A percentile compares a stretch with the other conserved stretches of the same genome.
Evolutionary conservation across 2,797 vertebrate genomes (phyloP).

Genomic region (Rhinella marina): DNA sequence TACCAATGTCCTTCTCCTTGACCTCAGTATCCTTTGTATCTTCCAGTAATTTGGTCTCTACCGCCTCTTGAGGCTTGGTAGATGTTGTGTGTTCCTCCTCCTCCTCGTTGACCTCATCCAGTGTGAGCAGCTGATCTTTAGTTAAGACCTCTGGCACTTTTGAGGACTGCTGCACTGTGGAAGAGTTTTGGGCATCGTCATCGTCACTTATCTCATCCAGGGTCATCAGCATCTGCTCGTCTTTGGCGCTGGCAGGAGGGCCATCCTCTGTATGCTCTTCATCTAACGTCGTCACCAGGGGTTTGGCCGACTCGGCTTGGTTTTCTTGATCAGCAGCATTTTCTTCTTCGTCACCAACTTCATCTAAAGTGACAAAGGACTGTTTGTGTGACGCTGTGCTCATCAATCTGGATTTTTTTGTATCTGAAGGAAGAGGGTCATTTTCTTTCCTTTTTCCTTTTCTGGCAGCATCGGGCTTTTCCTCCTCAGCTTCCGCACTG

Average conservation of each 20-base stretch:
- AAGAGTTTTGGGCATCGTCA: slow-evolving; percentile 71
- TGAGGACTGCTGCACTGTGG: slow-evolving; percentile 67
- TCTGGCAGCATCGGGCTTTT: neutral
- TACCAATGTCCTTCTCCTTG: neutral
- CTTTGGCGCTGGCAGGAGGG: slow-evolving; percentile 69
- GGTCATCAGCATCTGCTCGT: slow-evolving; percentile 73
- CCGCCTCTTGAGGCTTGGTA: slow-evolving; percentile 60
- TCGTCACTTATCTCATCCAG: slow-evolving; percentile 83
- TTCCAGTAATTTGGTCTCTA: slow-evolving; percentile 53
- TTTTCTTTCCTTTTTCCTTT: slow-evolving; percentile 72
- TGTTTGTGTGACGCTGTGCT: slow-evolving; percentile 64
- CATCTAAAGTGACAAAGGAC: slow-evolving; percentile 85
- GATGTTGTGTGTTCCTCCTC: slow-evolving; percentile 79
- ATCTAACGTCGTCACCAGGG: slow-evolving; percentile 85
- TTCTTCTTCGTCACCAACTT: slow-evolving; percentile 83
- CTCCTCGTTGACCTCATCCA: slow-evolving; percentile 82
- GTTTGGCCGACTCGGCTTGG: slow-evolving; percentile 59
- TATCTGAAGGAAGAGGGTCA: slow-evolving; percentile 51
- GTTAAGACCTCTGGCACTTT: slow-evolving; percentile 75
- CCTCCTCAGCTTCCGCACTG: neutral
- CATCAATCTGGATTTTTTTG: slow-evolving; percentile 71
- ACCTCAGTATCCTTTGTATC: slow-evolving; percentile 34
- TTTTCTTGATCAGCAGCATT: slow-evolving; percentile 39
- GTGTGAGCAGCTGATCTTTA: slow-evolving; percentile 76
- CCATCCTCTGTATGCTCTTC: slow-evolving; percentile 83